These are phyloP conservation scores for Scrobipalpa atriplicella DNA, from an alignment of 2,888 invertebrate genomes.

Conservation along the genomic window DNA sequence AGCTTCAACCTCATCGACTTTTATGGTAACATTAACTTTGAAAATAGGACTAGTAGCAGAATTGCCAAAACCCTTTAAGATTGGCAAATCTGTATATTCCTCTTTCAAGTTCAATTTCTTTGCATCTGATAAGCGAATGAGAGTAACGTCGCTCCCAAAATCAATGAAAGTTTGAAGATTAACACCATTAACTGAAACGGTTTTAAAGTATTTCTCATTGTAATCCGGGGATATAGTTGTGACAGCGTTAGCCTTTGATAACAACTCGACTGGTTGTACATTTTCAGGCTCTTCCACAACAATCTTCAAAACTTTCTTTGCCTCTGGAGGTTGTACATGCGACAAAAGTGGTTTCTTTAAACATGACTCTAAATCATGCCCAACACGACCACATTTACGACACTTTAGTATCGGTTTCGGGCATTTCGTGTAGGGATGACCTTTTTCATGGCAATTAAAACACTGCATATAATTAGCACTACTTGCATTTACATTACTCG, in stretches of 20 bases:
- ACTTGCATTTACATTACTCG: too few relatives aligned
- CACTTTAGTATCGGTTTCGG: constrained; percentile 11
- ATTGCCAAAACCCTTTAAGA: constrained; percentile 36
- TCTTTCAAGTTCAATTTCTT: background rate
- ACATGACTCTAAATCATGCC: constrained; percentile 3
- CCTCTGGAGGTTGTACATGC: background rate
- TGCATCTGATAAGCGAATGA: constrained; percentile 5
- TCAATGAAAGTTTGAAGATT: background rate
- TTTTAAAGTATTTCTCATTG: constrained; percentile 34
- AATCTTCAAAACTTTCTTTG: constrained; percentile 7
- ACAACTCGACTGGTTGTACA: background rate
- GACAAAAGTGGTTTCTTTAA: background rate
- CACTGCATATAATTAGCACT: background rate
- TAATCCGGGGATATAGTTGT: background rate
- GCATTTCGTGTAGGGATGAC: constrained; percentile 5
- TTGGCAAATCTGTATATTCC: constrained; percentile 28
- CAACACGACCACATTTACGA: background rate
- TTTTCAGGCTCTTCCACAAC: background rate
- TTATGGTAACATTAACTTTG: constrained; percentile 29
- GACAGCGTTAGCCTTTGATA: background rate
- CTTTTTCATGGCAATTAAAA: background rate
- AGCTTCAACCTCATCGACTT: constrained; percentile 33
- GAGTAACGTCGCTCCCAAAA: constrained; percentile 4
- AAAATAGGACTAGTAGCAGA: constrained; percentile 31
- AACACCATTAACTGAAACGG: constrained; percentile 16